Conservation (phyloP, 2,797 vertebrate genomes). For the Xenentodon cancila region DNA sequence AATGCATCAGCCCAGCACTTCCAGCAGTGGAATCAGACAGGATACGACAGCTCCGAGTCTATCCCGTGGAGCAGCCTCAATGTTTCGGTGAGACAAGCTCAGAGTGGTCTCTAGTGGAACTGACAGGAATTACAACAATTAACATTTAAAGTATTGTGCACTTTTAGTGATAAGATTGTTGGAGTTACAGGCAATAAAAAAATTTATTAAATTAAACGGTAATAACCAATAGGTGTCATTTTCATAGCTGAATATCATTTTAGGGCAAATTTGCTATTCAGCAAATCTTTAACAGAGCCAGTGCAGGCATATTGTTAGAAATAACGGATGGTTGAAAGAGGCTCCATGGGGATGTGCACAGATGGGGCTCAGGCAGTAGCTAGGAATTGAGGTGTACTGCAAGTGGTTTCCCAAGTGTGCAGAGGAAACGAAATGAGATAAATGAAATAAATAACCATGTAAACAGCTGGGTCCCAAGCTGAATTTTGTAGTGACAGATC, state of each 20-base stretch:
- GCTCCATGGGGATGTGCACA: constrained; percentile 7
- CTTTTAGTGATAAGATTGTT: not conserved
- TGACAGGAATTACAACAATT: constrained; percentile 15
- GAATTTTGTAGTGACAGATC: constrained; percentile 1
- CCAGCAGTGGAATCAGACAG: constrained; percentile 78
- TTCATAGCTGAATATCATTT: not conserved
- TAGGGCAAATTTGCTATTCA: not conserved
- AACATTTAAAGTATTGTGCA: not conserved
- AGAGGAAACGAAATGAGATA: not conserved
- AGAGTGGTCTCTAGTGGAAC: constrained; percentile 33
- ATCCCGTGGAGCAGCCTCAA: constrained; percentile 89
- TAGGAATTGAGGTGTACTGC: not conserved
- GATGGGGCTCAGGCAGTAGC: constrained; percentile 1
- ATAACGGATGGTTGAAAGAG: not conserved
- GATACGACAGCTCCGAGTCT: constrained; percentile 74
- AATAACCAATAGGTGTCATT: not conserved
- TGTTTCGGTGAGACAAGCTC: constrained; percentile 85
- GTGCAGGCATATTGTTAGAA: not conserved
- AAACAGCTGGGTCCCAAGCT: constrained; percentile 7
- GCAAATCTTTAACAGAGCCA: not conserved
- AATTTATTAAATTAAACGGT: too few relatives aligned
- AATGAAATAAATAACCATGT: not conserved
- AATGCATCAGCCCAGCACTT: constrained; percentile 80
- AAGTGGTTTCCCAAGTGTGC: not conserved
- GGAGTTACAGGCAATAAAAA: too few relatives aligned